Conservation (phyloP, 2,888 invertebrate species). For the Altica lythri region DNA sequence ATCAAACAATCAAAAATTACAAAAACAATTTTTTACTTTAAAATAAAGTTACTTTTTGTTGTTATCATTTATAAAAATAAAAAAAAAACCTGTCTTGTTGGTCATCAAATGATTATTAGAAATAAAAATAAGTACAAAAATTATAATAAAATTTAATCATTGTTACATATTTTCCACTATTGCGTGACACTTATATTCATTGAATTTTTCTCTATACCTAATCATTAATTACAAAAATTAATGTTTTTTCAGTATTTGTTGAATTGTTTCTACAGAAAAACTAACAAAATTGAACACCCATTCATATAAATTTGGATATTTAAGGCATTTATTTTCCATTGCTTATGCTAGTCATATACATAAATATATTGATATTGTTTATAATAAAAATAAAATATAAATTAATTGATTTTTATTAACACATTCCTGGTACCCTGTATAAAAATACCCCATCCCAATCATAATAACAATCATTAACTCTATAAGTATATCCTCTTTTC, state of each 20-base stretch:
- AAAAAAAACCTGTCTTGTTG: background rate
- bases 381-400: conserved; percentile 33
- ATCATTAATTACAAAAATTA: background rate
- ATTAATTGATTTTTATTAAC: conserved; percentile 35
- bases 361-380: conserved; percentile 45
- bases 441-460: conserved; percentile 80
- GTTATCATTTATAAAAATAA: too few relatives aligned
- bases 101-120: background rate
- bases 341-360: conserved; percentile 53
- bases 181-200: too few relatives aligned
- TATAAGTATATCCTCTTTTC: conserved; percentile 70
- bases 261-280: too few relatives aligned
- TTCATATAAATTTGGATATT: background rate
- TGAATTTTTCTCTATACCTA: too few relatives aligned
- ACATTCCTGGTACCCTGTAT: conserved; percentile 76
- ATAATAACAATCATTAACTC: conserved; percentile 79
- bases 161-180: too few relatives aligned
- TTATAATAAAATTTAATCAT: too few relatives aligned
- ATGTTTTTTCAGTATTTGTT: too few relatives aligned
- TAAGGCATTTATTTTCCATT: conserved; percentile 5
- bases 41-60: too few relatives aligned
- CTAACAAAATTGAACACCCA: too few relatives aligned
- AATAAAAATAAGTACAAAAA: conserved; percentile 3
- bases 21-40: too few relatives aligned
- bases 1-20: background rate